A percentile compares a stretch with the other conserved stretches of the same genome.
These are phyloP conservation scores for Dryadula phaetusa DNA, from an alignment of 2,888 invertebrate genomes.

Conservation along the genomic window DNA sequence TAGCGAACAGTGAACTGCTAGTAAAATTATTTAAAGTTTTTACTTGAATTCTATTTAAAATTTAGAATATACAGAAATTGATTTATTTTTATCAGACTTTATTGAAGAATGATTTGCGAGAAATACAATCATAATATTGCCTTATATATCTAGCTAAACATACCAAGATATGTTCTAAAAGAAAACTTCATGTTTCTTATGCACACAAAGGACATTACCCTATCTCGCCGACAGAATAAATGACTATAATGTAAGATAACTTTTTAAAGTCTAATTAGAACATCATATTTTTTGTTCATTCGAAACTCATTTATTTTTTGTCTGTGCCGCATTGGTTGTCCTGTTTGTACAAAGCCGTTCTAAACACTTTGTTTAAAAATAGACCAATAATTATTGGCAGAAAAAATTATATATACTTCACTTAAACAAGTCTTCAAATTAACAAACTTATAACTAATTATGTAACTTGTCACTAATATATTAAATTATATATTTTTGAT, in stretches of 20 bases:
- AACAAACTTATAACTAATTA: not conserved
- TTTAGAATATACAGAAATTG: not conserved
- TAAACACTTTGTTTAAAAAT: conserved; percentile 52
- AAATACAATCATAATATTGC: too few relatives aligned
- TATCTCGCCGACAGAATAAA: not conserved
- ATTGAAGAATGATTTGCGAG: not conserved
- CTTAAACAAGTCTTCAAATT: not conserved
- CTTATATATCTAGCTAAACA: too few relatives aligned
- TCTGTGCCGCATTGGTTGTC: conserved; percentile 44
- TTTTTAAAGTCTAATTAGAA: conserved; percentile 69
- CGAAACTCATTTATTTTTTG: conserved; percentile 78
- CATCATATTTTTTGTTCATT: conserved; percentile 68
- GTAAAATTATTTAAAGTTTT: conserved; percentile 29
- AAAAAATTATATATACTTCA: conserved; percentile 46
- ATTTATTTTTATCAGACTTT: conserved; percentile 13
- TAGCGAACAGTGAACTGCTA: not conserved
- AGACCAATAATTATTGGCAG: conserved; percentile 54
- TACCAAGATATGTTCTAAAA: too few relatives aligned
- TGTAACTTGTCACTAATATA: not conserved
- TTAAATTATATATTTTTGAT: too few relatives aligned
- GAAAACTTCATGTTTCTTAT: not conserved
- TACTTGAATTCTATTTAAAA: conserved; percentile 8
- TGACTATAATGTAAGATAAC: conserved; percentile 48
- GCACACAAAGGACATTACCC: conserved; percentile 17
- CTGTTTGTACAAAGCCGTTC: conserved; percentile 41